Evolutionary conservation across 2,888 invertebrate species (phyloP), one percentile per base, ranked within the genome.

Genomic region (Scaptomyza polygonia): DNA sequence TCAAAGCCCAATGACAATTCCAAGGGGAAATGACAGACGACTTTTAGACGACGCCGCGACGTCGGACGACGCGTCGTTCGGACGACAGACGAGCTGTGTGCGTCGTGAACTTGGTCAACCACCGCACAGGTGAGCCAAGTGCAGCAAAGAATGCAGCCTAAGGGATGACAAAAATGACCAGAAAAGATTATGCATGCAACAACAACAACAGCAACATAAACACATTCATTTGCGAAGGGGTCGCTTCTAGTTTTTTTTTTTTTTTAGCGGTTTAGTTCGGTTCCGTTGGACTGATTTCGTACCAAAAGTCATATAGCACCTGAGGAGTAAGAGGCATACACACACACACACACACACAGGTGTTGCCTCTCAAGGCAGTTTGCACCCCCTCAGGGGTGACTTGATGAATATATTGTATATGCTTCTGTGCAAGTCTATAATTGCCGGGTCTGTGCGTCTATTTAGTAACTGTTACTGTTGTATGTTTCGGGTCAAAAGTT

Each of bases 271-370:
- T 70, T 63, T 39, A 54, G 61, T 59, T 71, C 84, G 77, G 86
- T 89, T 86, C 86, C 89, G 61, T 84, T 72, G 84, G 85, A 86
- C 78, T 88, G 89, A 86, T 89, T 89, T 84, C 73, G 62, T 68
- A 48, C 34, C 39, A 71, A 77, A 84, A 89, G 89, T 88, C 87
- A 88, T 86, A 79, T 81, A 82, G 89, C 87, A 89, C 89, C 88
- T 89, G 25, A 25, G 25, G 25, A 5, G 25, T 5, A 5, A 3
- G 25, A 25, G 4, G 25, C 4, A 25, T 5, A 25, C 3, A 25
- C 25, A 25, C 54, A 32, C 14, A 39, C 44, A 30, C 18, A 34
- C 11, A 56, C 67, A 63, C 77, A 86, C 87, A 88, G 87, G 87
- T 87, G 87, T 88, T 88, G 82, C 77, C 85, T 86, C 85, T 77